A percentile compares a stretch with the other conserved stretches of the same genome.
phyloP scores from a whole-genome alignment of 2,797 vertebrate genomes.

The Manis crassicaudata region DNA sequence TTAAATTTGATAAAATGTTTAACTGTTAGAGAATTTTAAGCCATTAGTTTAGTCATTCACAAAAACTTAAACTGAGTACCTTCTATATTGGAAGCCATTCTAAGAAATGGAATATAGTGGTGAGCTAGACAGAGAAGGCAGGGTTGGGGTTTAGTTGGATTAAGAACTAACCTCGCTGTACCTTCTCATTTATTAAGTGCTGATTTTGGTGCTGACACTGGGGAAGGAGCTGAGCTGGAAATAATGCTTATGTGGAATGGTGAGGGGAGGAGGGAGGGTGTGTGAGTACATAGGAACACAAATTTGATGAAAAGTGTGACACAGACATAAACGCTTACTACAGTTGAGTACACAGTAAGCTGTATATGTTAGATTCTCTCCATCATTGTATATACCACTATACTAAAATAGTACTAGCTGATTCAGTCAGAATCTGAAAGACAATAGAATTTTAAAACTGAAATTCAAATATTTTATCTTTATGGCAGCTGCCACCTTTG shows the following conservation, averaged over 20 bases:
- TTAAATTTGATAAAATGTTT: slow-evolving; percentile 42
- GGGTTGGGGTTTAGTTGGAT: neutral
- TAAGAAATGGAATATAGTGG: neutral
- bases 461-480: neutral
- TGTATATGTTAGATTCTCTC: neutral
- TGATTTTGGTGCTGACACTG: neutral
- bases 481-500: neutral
- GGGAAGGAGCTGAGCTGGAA: neutral
- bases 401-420: neutral
- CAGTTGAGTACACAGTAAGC: neutral
- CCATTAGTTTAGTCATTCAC: neutral
- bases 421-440: neutral
- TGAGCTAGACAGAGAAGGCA: neutral
- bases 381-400: neutral
- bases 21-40: slow-evolving; percentile 21
- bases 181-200: neutral
- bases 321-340: neutral
- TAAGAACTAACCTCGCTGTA: neutral
- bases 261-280: neutral
- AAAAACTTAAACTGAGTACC: neutral
- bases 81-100: neutral
- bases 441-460: neutral
- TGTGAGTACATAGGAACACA: neutral
- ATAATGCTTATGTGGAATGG: neutral
- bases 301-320: neutral